These are phyloP conservation scores for Apogon talboti DNA, from an alignment of 2,797 vertebrate species.

Conservation along the genomic window DNA sequence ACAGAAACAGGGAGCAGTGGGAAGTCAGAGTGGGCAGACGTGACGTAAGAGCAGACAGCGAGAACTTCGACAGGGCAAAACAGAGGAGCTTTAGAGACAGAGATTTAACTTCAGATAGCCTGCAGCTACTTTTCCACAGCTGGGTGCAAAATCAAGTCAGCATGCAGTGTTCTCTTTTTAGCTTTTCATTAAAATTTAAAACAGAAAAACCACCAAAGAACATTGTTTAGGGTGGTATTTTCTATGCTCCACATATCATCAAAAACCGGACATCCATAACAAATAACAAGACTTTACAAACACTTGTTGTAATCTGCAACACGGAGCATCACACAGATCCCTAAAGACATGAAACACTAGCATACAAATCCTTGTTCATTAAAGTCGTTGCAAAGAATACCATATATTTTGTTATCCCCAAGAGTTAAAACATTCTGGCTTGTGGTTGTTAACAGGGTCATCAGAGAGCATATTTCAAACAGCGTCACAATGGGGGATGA, in stretches of 20 bases:
- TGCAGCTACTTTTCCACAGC: slow-evolving; percentile 10
- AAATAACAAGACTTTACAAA: slow-evolving; percentile 5
- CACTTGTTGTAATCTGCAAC: not conserved
- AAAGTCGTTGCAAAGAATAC: slow-evolving; percentile 13
- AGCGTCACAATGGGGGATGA: too few relatives aligned
- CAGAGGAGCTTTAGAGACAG: slow-evolving; percentile 30
- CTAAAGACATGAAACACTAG: slow-evolving; percentile 3
- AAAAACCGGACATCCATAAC: not conserved
- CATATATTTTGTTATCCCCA: slow-evolving; percentile 9
- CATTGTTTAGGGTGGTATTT: not conserved
- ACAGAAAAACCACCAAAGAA: not conserved
- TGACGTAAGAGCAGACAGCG: slow-evolving; percentile 58
- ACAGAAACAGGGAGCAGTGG: slow-evolving; percentile 57
- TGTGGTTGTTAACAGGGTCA: too few relatives aligned
- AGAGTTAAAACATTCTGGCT: too few relatives aligned
- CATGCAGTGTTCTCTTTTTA: not conserved
- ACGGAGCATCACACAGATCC: not conserved
- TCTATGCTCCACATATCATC: not conserved
- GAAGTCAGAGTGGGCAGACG: slow-evolving; percentile 44
- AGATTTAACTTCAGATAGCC: slow-evolving; percentile 31
- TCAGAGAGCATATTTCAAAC: too few relatives aligned
- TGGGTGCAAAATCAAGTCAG: not conserved
- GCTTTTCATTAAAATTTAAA: not conserved
- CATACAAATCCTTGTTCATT: slow-evolving; percentile 19
- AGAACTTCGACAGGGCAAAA: slow-evolving; percentile 34